Evolutionary conservation across 2,888 invertebrate genomes (phyloP), one percentile per base, ranked within the genome.

Genomic region (Lysandra bellargus): DNA sequence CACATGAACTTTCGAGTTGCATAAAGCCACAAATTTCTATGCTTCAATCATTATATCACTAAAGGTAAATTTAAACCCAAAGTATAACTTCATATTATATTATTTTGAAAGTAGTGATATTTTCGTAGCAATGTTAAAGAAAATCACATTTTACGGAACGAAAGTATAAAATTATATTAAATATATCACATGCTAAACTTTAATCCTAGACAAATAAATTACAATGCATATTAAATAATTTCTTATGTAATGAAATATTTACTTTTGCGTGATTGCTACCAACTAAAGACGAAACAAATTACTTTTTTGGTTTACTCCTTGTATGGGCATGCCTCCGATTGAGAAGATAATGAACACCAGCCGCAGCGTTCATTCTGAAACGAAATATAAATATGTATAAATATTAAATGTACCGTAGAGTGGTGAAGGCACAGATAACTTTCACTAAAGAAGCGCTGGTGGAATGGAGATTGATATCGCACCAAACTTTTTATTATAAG

Each of bases 351-450:
- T 91, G 92, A 91, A 89, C 88, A 85, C 92, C 91, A 78, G 88
- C 80, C 72, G 90, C 78, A 80, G 90, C 90, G 84, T 90, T 92
- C 93, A 92, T 87, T 91, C 94, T 94, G 93, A 37, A 93, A 94
- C 78, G n/a, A 69, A 23, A 84, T 73, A 33, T 12, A 57, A 30
- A 49, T 14, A 12, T 69, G 12, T 33, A 69, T 69, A 69, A 12
- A 33, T 69, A 69, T 69, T 12, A 14, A 69, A 69, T 9, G 12
- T 9, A 69, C 33, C 14, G 69, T 12, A 33, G 3, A 64, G n/a
- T 30, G 7, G 23, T 49, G 4, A 57, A 53, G 14, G 23, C 4
- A 23, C 9, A 17, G 12, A 61, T 5, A 61, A 14, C 4, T 61
- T 61, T n/a, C 23, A 60, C 2, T 60, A 60, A 60, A n/a, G n/a